Evolutionary conservation across 2,888 invertebrate species (phyloP), one percentile per base, ranked within the genome.

Genomic region (Minunthozetes semirufus): DNA sequence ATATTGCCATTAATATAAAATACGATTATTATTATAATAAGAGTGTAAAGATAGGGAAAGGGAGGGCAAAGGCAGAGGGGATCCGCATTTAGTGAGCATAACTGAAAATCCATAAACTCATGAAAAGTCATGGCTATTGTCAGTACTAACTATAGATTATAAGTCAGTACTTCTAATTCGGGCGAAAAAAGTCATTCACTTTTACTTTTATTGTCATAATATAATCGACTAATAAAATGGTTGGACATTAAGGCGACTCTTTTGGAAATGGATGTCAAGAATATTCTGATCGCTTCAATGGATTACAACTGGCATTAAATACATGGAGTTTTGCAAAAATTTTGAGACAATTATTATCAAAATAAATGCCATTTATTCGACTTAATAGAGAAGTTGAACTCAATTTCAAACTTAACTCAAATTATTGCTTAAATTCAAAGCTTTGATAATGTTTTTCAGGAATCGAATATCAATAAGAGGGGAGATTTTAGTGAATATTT

Each of bases 1-100:
- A 66, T 66, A 66, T 66, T 6, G 63, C 25, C 63, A 66, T 66
- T 66, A 66, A 66, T 33, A 66, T 66, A 66, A 66, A 66, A 66
- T 66, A 66, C 63, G 63, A 66, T 38, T 66, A n/a, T 66, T 66
- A 33, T 66, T 66, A 66, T 66, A 38, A 66, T 66, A 66, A 22
- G 15, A 27, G 19, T 59, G 27, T 59, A 59, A 19, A 50, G 50
- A 50, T 42, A 42, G 42, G 13, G 11, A 42, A 42, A 13, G 42
- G 50, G n/a, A n/a, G n/a, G n/a, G n/a, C n/a, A n/a, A n/a, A 50
- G 50, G n/a, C 19, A 59, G 59, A 59, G 59, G 19, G 25, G 27
- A 25, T 53, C n/a, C 1, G 5, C n/a, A 6, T 9, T 19, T 3
- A 59, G 13, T 9, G 59, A 59, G 59, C 13, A 27, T 59, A 59